Evolutionary conservation across 1,140 invertebrate genomes (phyloP), one percentile per base, ranked within the genome.

Genomic region (Macrobrachium rosenbergii): DNA sequence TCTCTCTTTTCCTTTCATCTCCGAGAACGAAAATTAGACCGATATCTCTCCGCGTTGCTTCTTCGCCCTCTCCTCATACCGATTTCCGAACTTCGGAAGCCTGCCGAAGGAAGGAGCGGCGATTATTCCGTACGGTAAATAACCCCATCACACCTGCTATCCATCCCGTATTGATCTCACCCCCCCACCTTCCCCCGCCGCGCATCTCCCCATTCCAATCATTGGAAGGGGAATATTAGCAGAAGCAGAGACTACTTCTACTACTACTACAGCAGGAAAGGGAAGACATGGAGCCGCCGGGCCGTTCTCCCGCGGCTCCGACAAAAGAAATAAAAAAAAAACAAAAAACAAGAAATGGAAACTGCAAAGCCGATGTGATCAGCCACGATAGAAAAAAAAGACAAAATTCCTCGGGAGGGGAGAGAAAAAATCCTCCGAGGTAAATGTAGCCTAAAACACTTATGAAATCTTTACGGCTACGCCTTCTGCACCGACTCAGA

Each of bases 401-500:
- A 37, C 23, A n/a, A 10, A n/a, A 58, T 5, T 45, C 43, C 64
- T 62, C 19, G 58, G 45, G 72, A 82, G 21, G 52, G 67, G 45
- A 78, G 69, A 78, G 59, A 73, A 64, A 87, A 58, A 81, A 69
- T 76, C 78, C 59, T 75, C 52, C 28, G 69, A 81, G 78, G 60
- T 87, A 81, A 87, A 81, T 87, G 78, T 87, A 80, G 84, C 84
- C 72, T 73, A 81, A 87, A 87, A 76, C 84, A 87, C 84, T 87
- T 87, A 87, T 87, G 84, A 87, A 87, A 87, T 87, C 84, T 87
- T 87, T 87, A 87, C 78, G 67, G 84, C 84, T 73, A 81, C 84
- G 81, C 84, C 84, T 87, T 87, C 84, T 87, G 84, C 84, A 87
- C 84, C 69, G 64, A 87, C 78, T 87, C 84, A 87, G 84, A 87